Conservation (phyloP, 2,797 vertebrate genomes). For the Tarsius wallacei region DNA sequence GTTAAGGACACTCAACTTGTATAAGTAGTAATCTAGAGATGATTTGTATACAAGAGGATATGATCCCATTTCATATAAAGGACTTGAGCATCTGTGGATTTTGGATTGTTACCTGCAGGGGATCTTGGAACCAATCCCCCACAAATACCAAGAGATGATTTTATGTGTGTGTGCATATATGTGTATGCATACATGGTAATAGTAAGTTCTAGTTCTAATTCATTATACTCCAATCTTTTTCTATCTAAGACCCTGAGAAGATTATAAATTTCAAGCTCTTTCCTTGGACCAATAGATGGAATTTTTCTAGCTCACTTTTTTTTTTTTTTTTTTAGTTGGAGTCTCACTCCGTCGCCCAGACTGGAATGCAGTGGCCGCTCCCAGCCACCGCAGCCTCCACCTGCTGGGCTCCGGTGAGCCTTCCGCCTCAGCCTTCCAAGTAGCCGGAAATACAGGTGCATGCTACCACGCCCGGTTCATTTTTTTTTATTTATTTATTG, state of each 20-base stretch:
- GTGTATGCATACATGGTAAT: neutral
- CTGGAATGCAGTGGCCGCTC: too few relatives aligned
- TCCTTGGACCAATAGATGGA: conserved; percentile 20
- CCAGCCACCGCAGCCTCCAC: too few relatives aligned
- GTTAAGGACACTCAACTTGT: neutral
- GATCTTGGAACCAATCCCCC: neutral
- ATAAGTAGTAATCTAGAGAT: neutral
- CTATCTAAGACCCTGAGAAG: conserved; percentile 11
- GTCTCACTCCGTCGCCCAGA: too few relatives aligned
- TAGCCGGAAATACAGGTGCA: too few relatives aligned
- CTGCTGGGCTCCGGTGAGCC: too few relatives aligned
- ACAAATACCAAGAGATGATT: neutral
- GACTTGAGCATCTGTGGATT: neutral
- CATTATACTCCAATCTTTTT: conserved; percentile 18
- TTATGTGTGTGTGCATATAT: neutral
- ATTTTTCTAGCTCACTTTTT: conserved; percentile 67
- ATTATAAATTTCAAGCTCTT: conserved; percentile 17
- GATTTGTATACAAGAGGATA: neutral
- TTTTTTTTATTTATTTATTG: too few relatives aligned
- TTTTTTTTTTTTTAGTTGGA: too few relatives aligned
- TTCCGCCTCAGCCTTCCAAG: too few relatives aligned
- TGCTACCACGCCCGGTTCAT: too few relatives aligned
- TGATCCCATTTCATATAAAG: neutral
- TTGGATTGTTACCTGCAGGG: neutral
- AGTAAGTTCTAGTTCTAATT: neutral